Conservation (phyloP, 1,140 invertebrate species). For the Ceratina calcarata region DNA sequence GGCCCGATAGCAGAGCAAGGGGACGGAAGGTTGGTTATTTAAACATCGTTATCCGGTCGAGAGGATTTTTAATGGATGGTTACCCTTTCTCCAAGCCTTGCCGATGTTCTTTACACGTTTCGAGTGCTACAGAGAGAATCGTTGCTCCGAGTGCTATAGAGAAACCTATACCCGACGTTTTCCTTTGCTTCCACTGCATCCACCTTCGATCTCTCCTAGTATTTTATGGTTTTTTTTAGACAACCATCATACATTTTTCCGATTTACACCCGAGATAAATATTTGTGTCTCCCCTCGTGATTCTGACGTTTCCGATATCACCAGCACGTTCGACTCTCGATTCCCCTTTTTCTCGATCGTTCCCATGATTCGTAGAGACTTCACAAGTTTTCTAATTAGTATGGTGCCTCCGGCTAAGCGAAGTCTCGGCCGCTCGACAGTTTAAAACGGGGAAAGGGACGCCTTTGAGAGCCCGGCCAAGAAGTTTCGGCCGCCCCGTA, state of each 20-base stretch:
- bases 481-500: slow-evolving; percentile 42
- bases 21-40: slow-evolving; percentile 26
- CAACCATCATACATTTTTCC: not conserved
- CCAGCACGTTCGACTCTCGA: not conserved
- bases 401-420: slow-evolving; percentile 60
- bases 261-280: slow-evolving; percentile 32
- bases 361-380: slow-evolving; percentile 48
- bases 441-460: slow-evolving; percentile 60
- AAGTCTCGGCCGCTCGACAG: slow-evolving; percentile 54
- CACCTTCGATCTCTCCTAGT: not conserved
- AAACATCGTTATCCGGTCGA: slow-evolving; percentile 30
- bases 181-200: not conserved
- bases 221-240: too few relatives aligned
- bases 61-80: slow-evolving; percentile 37
- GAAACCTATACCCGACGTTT: not conserved
- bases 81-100: not conserved
- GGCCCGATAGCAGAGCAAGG: not conserved
- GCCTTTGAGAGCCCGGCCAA: slow-evolving; percentile 55
- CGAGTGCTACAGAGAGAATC: not conserved
- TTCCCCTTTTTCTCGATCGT: slow-evolving; percentile 45
- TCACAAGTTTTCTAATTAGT: slow-evolving; percentile 74
- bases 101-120: not conserved
- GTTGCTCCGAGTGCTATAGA: not conserved
- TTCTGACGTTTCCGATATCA: slow-evolving; percentile 26
- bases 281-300: slow-evolving; percentile 44